Percentiles rank a stretch among this genome's conserved stretches.
Evolutionary conservation across 2,113 vertebrate species (phyloP).

Genomic region (Sceloporus undulatus): DNA sequence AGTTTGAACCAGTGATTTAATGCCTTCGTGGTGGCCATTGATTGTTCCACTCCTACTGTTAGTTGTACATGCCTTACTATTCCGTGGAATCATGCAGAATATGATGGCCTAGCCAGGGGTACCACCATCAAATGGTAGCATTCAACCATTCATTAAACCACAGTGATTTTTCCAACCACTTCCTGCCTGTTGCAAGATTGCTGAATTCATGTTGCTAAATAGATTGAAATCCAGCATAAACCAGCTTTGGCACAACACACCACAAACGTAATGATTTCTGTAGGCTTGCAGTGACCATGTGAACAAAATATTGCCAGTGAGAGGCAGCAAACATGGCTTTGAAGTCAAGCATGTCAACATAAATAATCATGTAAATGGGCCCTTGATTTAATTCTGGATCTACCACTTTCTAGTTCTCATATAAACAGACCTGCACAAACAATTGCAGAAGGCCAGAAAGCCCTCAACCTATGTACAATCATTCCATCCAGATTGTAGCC

Average conservation of each 20-base stretch:
- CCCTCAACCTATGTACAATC: constrained; percentile 10
- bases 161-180: neutral
- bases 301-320: neutral
- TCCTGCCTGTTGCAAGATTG: neutral
- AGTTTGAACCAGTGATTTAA: neutral
- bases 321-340: neutral
- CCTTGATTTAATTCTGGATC: constrained; percentile 21
- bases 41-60: neutral
- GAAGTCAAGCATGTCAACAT: neutral
- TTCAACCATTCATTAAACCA: neutral
- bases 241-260: neutral
- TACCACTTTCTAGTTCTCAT: neutral
- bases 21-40: neutral
- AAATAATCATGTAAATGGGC: neutral
- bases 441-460: constrained; percentile 20
- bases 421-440: neutral
- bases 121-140: neutral
- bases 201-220: neutral
- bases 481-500: neutral
- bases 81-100: neutral
- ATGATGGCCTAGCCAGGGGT: neutral
- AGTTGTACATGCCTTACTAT: neutral
- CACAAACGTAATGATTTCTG: neutral
- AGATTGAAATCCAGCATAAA: neutral
- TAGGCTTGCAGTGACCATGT: neutral